phyloP scores from a whole-genome alignment of 2,888 invertebrate species.

The Drosophila setosimentum region DNA sequence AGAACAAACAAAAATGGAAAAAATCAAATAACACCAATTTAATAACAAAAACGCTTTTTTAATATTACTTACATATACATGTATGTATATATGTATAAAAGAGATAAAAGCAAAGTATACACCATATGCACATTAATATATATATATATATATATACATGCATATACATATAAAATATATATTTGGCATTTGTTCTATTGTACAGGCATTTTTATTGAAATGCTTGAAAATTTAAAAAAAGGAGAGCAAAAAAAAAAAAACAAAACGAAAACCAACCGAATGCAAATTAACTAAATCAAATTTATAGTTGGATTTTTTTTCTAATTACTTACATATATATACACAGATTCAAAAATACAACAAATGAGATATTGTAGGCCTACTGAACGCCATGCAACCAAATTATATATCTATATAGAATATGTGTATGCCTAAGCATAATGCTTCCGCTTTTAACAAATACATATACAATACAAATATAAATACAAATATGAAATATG shows the following conservation, averaged over 20 bases:
- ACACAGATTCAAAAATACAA: conserved; percentile 3
- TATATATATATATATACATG: conserved; percentile 4
- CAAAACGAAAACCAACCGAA: conserved; percentile 33
- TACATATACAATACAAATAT: conserved; percentile 18
- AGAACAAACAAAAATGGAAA: neutral
- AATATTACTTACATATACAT: conserved; percentile 34
- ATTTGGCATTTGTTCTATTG: conserved; percentile 51
- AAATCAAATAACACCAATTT: conserved; percentile 63
- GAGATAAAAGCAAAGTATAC: conserved; percentile 26
- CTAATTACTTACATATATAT: conserved; percentile 15
- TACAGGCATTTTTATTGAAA: conserved; percentile 75
- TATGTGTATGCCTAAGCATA: conserved; percentile 15
- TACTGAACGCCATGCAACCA: conserved; percentile 17
- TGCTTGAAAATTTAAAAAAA: conserved; percentile 53
- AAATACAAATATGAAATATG: conserved; percentile 16
- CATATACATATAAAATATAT: conserved; percentile 14
- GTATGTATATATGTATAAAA: conserved; percentile 17
- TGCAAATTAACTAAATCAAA: conserved; percentile 34
- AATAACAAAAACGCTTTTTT: conserved; percentile 62
- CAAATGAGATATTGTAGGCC: conserved; percentile 16
- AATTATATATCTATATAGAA: conserved; percentile 7
- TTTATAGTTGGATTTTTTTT: conserved; percentile 54
- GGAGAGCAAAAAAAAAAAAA: conserved; percentile 4
- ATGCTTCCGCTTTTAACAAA: conserved; percentile 41
- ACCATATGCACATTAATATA: conserved; percentile 12